These are phyloP conservation scores for Physeter macrocephalus DNA, from an alignment of 2,113 vertebrate species.

Conservation along the genomic window DNA sequence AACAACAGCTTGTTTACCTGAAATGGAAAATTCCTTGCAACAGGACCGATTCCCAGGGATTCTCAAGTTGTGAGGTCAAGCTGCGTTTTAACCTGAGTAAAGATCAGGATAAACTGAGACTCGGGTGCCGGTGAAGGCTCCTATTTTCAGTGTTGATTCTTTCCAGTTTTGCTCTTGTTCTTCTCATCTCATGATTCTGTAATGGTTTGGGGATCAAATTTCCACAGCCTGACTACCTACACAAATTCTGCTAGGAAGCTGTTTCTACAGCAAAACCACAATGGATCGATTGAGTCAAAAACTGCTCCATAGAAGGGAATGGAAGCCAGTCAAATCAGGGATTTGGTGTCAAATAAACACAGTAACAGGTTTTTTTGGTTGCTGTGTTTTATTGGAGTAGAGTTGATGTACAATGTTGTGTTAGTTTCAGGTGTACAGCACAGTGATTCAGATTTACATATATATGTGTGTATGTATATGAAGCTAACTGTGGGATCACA, in stretches of 20 bases:
- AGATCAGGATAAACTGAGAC: background rate
- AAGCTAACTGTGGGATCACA: background rate
- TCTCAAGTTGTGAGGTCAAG: background rate
- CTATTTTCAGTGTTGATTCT: background rate
- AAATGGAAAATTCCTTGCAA: slow-evolving; percentile 46
- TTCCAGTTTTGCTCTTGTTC: background rate
- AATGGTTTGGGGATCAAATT: background rate
- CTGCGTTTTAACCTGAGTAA: background rate
- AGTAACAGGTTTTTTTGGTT: background rate
- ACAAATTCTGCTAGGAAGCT: background rate
- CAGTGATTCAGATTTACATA: background rate
- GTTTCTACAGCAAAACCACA: background rate
- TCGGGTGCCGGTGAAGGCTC: background rate
- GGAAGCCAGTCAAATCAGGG: background rate
- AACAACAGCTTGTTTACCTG: slow-evolving; percentile 41
- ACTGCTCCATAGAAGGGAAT: background rate
- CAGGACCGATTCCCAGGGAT: background rate
- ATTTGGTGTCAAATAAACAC: background rate
- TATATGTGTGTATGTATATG: background rate
- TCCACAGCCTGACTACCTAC: background rate
- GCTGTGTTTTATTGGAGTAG: background rate
- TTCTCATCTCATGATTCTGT: background rate
- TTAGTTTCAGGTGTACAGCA: background rate
- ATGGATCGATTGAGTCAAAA: background rate
- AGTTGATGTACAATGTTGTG: background rate